Conservation (phyloP, 2,113 vertebrate species). For the Anarhynchus alexandrinus region DNA sequence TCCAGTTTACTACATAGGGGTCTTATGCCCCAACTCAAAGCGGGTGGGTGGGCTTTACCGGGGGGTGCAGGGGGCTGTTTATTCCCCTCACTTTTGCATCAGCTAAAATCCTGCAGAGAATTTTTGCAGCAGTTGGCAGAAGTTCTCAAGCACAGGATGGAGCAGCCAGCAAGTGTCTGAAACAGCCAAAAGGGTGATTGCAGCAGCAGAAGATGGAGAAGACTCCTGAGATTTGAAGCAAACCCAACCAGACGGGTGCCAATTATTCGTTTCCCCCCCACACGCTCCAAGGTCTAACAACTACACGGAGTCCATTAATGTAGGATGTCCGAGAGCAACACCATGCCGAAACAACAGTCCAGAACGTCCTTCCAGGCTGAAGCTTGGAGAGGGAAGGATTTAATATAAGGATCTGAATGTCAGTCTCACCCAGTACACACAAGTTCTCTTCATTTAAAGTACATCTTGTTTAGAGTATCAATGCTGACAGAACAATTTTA, state of each 20-base stretch:
- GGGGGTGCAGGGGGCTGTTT: background rate
- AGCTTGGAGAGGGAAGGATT: background rate
- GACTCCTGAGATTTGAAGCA: background rate
- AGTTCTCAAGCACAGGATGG: background rate
- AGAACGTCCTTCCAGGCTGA: background rate
- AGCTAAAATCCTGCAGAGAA: background rate
- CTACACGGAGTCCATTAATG: background rate
- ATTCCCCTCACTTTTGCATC: background rate
- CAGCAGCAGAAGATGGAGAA: background rate
- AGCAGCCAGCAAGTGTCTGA: background rate
- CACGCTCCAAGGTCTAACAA: background rate
- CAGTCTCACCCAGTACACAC: background rate
- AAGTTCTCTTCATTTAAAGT: background rate
- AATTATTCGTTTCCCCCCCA: background rate
- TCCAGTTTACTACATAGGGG: background rate
- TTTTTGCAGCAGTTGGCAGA: background rate
- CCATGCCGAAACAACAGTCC: background rate
- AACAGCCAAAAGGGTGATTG: background rate
- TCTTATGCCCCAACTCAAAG: background rate
- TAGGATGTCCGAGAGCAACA: background rate
- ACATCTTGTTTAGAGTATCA: too few relatives aligned
- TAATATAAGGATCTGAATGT: background rate
- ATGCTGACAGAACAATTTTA: background rate
- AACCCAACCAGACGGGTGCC: background rate
- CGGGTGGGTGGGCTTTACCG: rapidly evolving